Base-by-base conservation (phyloP, 2,113 vertebrate genomes). In the Electrona antarctica region DNA sequence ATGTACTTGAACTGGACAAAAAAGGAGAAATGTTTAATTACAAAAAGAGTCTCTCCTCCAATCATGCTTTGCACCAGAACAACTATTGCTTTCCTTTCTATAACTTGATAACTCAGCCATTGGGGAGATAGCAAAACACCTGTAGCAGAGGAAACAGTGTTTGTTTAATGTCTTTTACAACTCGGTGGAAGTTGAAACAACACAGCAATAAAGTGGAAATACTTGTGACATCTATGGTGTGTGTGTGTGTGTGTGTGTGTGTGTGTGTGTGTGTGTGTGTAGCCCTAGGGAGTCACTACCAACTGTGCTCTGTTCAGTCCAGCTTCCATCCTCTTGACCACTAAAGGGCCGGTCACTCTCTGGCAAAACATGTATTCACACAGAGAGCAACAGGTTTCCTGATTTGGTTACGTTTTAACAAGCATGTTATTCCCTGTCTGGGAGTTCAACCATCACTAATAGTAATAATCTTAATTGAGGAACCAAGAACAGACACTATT, bases 21-120 rank as follows among this genome's bases (percentile, higher is more conserved):
- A 74, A 58, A 65, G 67, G 63, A 76, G 49, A 76, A 86, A 79
- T 85, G 86, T 85, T 88, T 76, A 86, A 90, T 85, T 85, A 21
- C 67, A 86, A 87, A 61, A 80, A 33, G 52, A 74, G 48, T 62
- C 59, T 73, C 61, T 70, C 74, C 58, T 69, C 70, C 57, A 67
- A 69, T 65, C 69, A 47, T 67, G 64, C 47, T 79, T 87, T 85
- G 78, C 71, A 85, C 78, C 77, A 90, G 84, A 82, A 80, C 65
- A 89, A 87, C 80, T 78, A 60, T 48, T 54, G 13, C 61, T 78
- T 64, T n/a, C 58, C 77, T 74, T 85, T 83, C 79, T 78, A 79
- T 78, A 79, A 87, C 83, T 87, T 80, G n/a, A 59, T 58, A 73
- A 81, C 58, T 66, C 60, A n/a, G 51, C 68, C 63, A 57, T 21